Percentiles rank a stretch among this genome's conserved stretches.
phyloP scores from a whole-genome alignment of 2,113 vertebrate species.

The Callocephalon fimbriatum region DNA sequence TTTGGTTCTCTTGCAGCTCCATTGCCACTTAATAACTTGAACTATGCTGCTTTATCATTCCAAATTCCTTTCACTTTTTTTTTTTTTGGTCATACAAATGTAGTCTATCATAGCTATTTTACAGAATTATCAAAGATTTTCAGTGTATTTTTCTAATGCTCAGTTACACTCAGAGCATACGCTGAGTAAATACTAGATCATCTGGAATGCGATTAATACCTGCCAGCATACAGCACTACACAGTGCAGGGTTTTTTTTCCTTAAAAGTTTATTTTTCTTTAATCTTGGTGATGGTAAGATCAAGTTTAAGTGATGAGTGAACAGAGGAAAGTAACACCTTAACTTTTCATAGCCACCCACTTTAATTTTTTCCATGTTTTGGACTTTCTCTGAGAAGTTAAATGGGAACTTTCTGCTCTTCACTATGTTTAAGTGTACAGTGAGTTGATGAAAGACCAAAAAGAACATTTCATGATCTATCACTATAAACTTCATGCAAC shows the following conservation, averaged over 20 bases:
- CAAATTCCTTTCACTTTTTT: not conserved
- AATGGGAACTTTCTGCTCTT: not conserved
- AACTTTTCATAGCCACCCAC: not conserved
- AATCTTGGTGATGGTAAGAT: not conserved
- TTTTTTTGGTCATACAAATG: not conserved
- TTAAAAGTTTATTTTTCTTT: slow-evolving; percentile 12
- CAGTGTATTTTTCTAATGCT: not conserved
- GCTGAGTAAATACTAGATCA: not conserved
- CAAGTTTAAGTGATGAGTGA: not conserved
- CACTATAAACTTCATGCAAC: not conserved
- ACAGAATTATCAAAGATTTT: not conserved
- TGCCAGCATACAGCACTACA: not conserved
- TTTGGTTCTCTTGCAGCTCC: not conserved
- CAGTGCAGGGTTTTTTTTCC: not conserved
- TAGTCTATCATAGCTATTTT: not conserved
- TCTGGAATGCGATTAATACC: not conserved
- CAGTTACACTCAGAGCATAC: not conserved
- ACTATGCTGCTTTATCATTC: not conserved
- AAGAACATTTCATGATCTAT: not conserved
- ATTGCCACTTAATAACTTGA: not conserved
- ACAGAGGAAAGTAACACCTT: not conserved
- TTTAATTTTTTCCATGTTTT: not conserved
- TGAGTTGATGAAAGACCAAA: not conserved
- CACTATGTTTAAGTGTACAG: not conserved
- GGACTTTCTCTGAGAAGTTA: not conserved